These are phyloP conservation scores for Prenolepis imparis DNA, from an alignment of 2,888 invertebrate genomes.

Conservation along the genomic window DNA sequence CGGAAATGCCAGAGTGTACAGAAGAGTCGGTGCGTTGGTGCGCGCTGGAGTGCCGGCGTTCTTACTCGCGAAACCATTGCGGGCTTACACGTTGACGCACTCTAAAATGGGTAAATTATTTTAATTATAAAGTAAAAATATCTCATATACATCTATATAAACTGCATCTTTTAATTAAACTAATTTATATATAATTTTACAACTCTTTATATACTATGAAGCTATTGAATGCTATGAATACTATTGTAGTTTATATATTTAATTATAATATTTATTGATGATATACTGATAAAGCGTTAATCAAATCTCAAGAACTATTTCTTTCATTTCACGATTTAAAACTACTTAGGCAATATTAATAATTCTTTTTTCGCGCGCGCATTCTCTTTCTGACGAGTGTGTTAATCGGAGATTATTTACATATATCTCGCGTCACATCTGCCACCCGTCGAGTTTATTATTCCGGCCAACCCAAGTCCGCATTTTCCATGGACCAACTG, in stretches of 20 bases:
- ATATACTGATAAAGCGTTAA: neutral
- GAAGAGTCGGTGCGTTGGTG: slow-evolving; percentile 83
- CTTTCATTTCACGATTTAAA: neutral
- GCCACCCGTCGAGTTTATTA: slow-evolving; percentile 32
- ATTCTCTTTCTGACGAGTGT: neutral
- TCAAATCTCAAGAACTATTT: neutral
- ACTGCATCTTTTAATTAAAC: neutral
- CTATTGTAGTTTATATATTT: too few species aligned
- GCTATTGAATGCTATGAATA: too few species aligned
- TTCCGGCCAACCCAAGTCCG: slow-evolving; percentile 23
- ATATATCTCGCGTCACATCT: slow-evolving; percentile 48
- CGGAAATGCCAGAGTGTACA: slow-evolving; percentile 83
- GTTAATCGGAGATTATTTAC: slow-evolving; percentile 23
- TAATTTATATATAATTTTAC: neutral
- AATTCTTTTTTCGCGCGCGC: neutral
- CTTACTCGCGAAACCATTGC: slow-evolving; percentile 82
- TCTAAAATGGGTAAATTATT: slow-evolving; percentile 83
- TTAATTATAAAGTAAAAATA: neutral
- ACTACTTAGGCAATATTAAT: slow-evolving; percentile 10
- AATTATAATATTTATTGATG: neutral
- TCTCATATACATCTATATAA: neutral
- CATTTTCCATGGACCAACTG: slow-evolving; percentile 53
- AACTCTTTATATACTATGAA: neutral
- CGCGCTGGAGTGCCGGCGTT: slow-evolving; percentile 84
- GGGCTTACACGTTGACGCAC: slow-evolving; percentile 84